These are phyloP conservation scores for Keiferia lycopersicella DNA, from an alignment of 2,888 invertebrate species.

Conservation along the genomic window DNA sequence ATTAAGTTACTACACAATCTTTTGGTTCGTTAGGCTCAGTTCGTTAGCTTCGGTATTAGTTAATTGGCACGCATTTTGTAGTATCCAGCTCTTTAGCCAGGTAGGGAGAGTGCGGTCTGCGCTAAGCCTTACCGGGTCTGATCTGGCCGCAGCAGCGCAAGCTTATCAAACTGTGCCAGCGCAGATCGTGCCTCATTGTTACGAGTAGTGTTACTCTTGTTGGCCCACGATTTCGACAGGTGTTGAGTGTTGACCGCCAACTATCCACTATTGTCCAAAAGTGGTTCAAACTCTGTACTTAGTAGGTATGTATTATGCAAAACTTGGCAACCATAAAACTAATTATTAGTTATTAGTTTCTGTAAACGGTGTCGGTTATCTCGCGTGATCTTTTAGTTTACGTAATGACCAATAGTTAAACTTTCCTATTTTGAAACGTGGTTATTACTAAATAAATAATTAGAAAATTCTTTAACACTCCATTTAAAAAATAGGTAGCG, in stretches of 20 bases:
- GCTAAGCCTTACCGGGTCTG: not conserved
- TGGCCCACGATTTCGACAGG: slow-evolving; percentile 37
- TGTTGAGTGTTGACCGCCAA: slow-evolving; percentile 31
- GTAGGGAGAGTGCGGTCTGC: no score
- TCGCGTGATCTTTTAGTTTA: slow-evolving; percentile 3
- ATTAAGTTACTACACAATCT: no score
- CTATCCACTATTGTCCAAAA: slow-evolving; percentile 23
- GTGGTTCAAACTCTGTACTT: slow-evolving; percentile 13
- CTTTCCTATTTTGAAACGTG: not conserved
- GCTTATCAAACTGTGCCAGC: slow-evolving; percentile 37
- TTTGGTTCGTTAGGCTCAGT: no score
- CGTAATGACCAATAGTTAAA: slow-evolving; percentile 1
- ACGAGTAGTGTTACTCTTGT: slow-evolving; percentile 15
- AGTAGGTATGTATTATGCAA: slow-evolving; percentile 19
- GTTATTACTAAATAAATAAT: not conserved
- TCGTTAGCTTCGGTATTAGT: slow-evolving; percentile 34
- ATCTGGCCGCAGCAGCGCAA: slow-evolving; percentile 21
- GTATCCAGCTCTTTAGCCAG: no score
- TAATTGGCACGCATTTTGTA: no score
- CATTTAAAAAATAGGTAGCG: slow-evolving; percentile 15
- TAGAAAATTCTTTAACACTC: slow-evolving; percentile 3
- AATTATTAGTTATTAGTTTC: slow-evolving; percentile 1
- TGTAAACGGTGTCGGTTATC: slow-evolving; percentile 6
- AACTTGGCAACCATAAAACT: not conserved
- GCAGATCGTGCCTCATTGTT: slow-evolving; percentile 36